Conservation (phyloP, 2,113 vertebrate genomes). For the Nycticorax nycticorax region DNA sequence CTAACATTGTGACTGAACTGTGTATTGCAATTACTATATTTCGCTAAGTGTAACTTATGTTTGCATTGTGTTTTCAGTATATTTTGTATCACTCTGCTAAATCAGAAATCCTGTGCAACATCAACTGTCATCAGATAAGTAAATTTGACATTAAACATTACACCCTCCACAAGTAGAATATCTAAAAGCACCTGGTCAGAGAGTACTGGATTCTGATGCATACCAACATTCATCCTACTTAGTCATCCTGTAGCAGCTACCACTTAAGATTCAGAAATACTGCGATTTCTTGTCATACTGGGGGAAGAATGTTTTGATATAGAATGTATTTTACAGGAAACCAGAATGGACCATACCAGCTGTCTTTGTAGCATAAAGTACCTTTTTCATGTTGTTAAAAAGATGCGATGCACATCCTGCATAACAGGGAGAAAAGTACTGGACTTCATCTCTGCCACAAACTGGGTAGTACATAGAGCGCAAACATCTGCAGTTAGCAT, state of each 20-base stretch:
- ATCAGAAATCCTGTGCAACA: neutral
- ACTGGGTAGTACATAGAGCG: constrained; percentile 76
- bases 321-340: neutral
- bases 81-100: neutral
- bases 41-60: neutral
- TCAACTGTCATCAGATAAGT: neutral
- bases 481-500: constrained; percentile 73
- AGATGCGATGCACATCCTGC: constrained; percentile 71
- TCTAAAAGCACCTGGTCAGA: neutral
- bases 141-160: neutral
- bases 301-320: neutral
- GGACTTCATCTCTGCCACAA: constrained; percentile 76
- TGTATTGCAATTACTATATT: accelerated
- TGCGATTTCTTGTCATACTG: neutral
- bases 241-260: neutral
- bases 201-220: neutral
- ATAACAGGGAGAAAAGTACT: constrained; percentile 83
- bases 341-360: neutral
- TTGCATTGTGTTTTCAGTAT: no score
- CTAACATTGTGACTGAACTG: neutral
- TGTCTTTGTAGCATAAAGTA: constrained; percentile 4
- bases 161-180: neutral
- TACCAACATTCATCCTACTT: neutral
- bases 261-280: neutral
- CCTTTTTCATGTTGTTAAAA: constrained; percentile 47